Percentiles rank a stretch among this genome's conserved stretches.
Conservation (phyloP, 2,888 invertebrate genomes). For the Drosophila phalerata region DNA sequence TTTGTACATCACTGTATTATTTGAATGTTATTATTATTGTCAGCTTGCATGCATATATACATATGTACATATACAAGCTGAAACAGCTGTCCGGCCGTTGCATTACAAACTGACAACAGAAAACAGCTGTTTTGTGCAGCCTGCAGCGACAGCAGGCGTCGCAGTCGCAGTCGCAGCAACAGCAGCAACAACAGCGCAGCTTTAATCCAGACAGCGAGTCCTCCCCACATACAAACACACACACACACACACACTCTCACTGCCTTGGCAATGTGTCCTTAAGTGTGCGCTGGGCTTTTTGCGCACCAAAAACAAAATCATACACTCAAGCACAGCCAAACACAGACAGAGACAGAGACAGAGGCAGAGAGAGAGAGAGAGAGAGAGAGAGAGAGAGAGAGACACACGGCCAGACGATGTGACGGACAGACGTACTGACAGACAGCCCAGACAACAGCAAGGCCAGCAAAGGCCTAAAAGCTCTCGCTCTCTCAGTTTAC, state of each 20-base stretch:
- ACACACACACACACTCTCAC: constrained; percentile 2
- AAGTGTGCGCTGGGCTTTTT: constrained; percentile 64
- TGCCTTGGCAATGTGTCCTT: constrained; percentile 66
- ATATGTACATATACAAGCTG: constrained; percentile 2
- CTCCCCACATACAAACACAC: constrained; percentile 40
- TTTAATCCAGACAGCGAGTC: constrained; percentile 50
- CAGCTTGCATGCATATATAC: constrained; percentile 9
- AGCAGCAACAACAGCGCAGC: constrained; percentile 28
- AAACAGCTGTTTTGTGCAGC: constrained; percentile 68
- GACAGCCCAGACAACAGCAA: constrained; percentile 41
- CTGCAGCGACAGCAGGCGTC: constrained; percentile 35
- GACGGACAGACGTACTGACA: constrained; percentile 18
- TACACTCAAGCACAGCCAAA: constrained; percentile 30
- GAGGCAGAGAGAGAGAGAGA: too few species aligned
- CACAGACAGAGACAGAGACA: constrained; percentile 20
- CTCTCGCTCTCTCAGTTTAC: constrained; percentile 29
- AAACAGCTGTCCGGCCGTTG: constrained; percentile 51
- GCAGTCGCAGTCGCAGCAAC: constrained; percentile 18
- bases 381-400: constrained; percentile 7
- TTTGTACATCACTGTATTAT: constrained; percentile 13
- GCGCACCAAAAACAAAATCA: constrained; percentile 60
- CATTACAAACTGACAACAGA: constrained; percentile 50
- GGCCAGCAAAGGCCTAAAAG: constrained; percentile 58
- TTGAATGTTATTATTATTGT: too few species aligned
- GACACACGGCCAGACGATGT: constrained; percentile 25